Evolutionary conservation across 2,113 vertebrate genomes (phyloP).

Genomic region (Pseudorectes ferrugineus): DNA sequence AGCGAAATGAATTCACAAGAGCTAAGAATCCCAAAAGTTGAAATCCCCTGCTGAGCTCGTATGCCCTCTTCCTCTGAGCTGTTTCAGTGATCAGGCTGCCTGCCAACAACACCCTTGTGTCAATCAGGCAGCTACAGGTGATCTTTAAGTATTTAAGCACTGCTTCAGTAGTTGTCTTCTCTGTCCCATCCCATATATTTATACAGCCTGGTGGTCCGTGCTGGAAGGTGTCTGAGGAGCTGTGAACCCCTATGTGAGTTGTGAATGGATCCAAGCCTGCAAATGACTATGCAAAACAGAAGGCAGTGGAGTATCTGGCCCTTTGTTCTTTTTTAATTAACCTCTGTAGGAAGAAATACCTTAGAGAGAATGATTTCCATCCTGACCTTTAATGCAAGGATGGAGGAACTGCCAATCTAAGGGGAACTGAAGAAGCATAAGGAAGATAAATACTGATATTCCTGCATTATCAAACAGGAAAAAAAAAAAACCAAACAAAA

Average conservation of each 20-base stretch:
- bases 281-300: not conserved
- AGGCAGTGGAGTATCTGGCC: not conserved
- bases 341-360: not conserved
- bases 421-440: not conserved
- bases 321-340: constrained; percentile 9
- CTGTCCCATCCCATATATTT: not conserved
- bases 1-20: not conserved
- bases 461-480: not conserved
- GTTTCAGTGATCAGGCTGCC: not conserved
- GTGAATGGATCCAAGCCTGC: not conserved
- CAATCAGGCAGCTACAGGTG: not conserved
- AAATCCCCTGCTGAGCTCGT: not conserved
- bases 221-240: not conserved
- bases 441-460: not conserved
- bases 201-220: not conserved
- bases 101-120: not conserved
- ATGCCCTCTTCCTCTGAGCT: not conserved
- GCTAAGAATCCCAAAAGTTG: not conserved
- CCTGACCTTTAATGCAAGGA: not conserved
- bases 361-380: not conserved
- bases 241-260: not conserved
- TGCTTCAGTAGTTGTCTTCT: not conserved
- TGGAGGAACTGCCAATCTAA: not conserved
- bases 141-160: not conserved
- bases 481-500: not conserved